A percentile compares a stretch with the other conserved stretches of the same genome.
These are phyloP conservation scores for Idris sp. DNA, from an alignment of 1,140 invertebrate genomes.

Conservation along the genomic window DNA sequence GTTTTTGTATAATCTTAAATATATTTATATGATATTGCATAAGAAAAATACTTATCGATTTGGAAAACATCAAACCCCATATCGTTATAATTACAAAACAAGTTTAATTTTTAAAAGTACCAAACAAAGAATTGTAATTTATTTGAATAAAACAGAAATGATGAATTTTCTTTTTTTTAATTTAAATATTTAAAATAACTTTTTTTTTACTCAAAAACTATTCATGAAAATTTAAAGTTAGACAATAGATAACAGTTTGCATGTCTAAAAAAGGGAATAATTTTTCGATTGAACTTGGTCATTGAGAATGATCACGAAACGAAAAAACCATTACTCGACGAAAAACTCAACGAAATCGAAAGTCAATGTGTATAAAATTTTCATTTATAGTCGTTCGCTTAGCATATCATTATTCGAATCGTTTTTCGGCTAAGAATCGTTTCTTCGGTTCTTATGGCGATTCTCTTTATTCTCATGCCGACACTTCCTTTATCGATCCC, in stretches of 20 bases:
- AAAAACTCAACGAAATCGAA: conserved; percentile 38
- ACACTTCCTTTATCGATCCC: conserved; percentile 78
- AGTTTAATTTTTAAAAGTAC: too few relatives aligned
- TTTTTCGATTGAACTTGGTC: conserved; percentile 1
- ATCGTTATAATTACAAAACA: too few relatives aligned
- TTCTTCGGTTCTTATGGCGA: conserved; percentile 61
- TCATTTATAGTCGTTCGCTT: conserved; percentile 61
- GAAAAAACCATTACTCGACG: conserved; percentile 16
- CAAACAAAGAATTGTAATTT: too few relatives aligned
- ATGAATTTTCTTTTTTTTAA: too few relatives aligned
- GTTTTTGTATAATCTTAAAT: conserved; percentile 36
- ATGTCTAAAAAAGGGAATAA: background rate
- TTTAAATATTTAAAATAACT: too few relatives aligned
- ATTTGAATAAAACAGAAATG: too few relatives aligned
- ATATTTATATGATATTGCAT: conserved; percentile 4
- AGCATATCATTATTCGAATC: conserved; percentile 63
- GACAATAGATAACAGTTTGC: background rate
- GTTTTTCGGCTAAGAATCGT: conserved; percentile 66
- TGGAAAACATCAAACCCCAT: too few relatives aligned
- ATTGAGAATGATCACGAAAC: conserved; percentile 1
- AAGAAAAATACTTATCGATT: conserved; percentile 12
- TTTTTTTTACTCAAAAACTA: too few relatives aligned
- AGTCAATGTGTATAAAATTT: conserved; percentile 60
- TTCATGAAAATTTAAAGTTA: too few relatives aligned
- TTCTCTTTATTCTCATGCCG: conserved; percentile 69